Evolutionary conservation across 2,113 vertebrate species (phyloP).

Genomic region (Pituophis catenifer): DNA sequence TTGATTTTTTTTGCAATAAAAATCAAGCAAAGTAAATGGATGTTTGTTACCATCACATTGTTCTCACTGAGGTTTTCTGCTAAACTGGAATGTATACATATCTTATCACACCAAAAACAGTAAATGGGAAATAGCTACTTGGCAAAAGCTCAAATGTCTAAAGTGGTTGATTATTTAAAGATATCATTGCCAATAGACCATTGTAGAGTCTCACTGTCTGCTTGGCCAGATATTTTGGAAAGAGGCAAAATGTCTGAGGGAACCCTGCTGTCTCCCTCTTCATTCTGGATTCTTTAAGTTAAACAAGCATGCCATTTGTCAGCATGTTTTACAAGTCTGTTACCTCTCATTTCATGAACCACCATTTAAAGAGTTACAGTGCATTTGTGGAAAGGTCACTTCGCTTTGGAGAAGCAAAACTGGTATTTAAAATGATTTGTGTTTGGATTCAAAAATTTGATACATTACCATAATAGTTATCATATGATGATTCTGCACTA

Average conservation of each 20-base stretch:
- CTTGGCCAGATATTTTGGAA: slow-evolving; percentile 22
- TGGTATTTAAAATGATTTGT: slow-evolving; percentile 35
- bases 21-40: background rate
- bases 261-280: slow-evolving; percentile 13
- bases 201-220: slow-evolving; percentile 11
- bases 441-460: slow-evolving; percentile 39
- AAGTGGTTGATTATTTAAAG: slow-evolving; percentile 32
- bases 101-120: slow-evolving; percentile 17
- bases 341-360: slow-evolving; percentile 47
- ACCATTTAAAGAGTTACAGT: slow-evolving; percentile 51
- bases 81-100: background rate
- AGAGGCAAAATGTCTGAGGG: background rate
- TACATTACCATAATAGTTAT: slow-evolving; percentile 18
- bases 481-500: background rate
- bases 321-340: slow-evolving; percentile 52
- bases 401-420: slow-evolving; percentile 32
- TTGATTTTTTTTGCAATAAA: background rate
- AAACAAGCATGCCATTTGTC: slow-evolving; percentile 53
- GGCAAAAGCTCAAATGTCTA: slow-evolving; percentile 26
- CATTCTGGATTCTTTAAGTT: slow-evolving; percentile 51
- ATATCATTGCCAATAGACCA: background rate
- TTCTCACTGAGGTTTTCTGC: slow-evolving; percentile 2
- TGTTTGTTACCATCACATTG: background rate
- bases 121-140: slow-evolving; percentile 23
- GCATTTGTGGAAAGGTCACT: slow-evolving; percentile 56